Conservation (phyloP, 92 coral and sea anemone genomes). For the Epizoanthus stellaris region DNA sequence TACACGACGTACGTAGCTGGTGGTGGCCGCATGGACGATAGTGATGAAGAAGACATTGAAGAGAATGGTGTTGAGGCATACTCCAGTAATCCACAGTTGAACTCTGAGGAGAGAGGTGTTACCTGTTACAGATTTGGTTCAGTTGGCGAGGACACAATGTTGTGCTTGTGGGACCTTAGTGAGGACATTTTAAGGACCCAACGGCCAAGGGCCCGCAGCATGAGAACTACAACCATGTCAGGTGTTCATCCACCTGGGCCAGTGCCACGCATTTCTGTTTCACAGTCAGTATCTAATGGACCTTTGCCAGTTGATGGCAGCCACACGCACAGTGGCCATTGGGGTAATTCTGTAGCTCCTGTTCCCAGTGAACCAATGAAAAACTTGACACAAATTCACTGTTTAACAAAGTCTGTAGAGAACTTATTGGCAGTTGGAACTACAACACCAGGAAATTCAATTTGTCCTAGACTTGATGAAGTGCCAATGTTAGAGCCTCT, state of each 20-base stretch:
- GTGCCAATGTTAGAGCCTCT: slow-evolving; percentile 93
- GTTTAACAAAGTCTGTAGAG: slow-evolving; percentile 92
- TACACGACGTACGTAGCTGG: slow-evolving; percentile 90
- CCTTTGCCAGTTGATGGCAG: slow-evolving; percentile 80
- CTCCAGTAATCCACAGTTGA: slow-evolving; percentile 58
- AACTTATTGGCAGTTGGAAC: slow-evolving; percentile 76
- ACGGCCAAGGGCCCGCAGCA: slow-evolving; percentile 88
- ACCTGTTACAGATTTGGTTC: slow-evolving; percentile 96
- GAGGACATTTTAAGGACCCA: slow-evolving; percentile 93
- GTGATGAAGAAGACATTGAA: slow-evolving; percentile 94
- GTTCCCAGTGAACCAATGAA: slow-evolving; percentile 69
- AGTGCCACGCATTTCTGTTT: slow-evolving; percentile 51
- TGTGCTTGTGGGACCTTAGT: slow-evolving; percentile 94
- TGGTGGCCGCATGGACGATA: slow-evolving; percentile 92
- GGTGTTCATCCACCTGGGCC: slow-evolving; percentile 50
- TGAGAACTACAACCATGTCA: slow-evolving; percentile 49
- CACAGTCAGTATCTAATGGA: slow-evolving; percentile 84
- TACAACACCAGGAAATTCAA: slow-evolving; percentile 86
- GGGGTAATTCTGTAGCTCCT: slow-evolving; percentile 73
- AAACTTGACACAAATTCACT: slow-evolving; percentile 89
- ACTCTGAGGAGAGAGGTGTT: slow-evolving; percentile 70
- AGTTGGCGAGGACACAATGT: slow-evolving; percentile 95
- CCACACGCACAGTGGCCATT: slow-evolving; percentile 57
- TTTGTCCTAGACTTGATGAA: slow-evolving; percentile 93
- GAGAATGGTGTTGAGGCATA: slow-evolving; percentile 70